Evolutionary conservation across 2,113 vertebrate species (phyloP), one percentile per base, ranked within the genome.

Genomic region (Coryphaenoides rupestris): DNA sequence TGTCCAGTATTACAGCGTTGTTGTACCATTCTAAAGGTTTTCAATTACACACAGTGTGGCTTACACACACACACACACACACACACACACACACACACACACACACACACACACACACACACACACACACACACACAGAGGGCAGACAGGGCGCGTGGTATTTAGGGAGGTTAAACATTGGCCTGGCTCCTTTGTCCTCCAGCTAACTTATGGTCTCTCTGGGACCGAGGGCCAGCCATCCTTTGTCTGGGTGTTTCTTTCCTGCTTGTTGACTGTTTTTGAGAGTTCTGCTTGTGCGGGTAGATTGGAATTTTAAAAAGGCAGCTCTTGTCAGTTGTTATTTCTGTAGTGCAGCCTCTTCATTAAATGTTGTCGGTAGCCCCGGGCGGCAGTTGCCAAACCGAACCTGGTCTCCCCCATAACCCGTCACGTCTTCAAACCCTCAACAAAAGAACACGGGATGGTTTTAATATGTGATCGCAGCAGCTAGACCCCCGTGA

Each of bases 121-220:
- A 50, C 47, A 60, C 49, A 21, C 0, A n/a, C 15, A 52, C 49
- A 26, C 7, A 22, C 0, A 19, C 16, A 52, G 22, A 26, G 9
- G 15, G 24, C 15, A n/a, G 56, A n/a, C 24, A n/a, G 15, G 28
- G 4, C 15, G 23, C 19, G 23, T 57, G 14, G 16, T 26, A 23
- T 3, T 28, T 58, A 33, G 24, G 9, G 15, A 17, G 47, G 80
- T 75, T 66, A 71, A 88, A 79, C 67, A 81, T 80, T 86, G 69
- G 84, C 79, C 68, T 63, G 26, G 3, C 54, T 58, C 65, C 72
- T 22, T 76, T 77, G 70, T 76, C 54, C 55, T 47, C 59, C 26
- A 49, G 72, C 52, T 62, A 68, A 40, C 54, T 60, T 72, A 74
- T 84, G 82, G 79, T 79, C 58, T 62, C 4, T 22, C 55, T 55